These are phyloP conservation scores for Noturus placidus DNA, from an alignment of 2,113 vertebrate genomes.

Conservation along the genomic window DNA sequence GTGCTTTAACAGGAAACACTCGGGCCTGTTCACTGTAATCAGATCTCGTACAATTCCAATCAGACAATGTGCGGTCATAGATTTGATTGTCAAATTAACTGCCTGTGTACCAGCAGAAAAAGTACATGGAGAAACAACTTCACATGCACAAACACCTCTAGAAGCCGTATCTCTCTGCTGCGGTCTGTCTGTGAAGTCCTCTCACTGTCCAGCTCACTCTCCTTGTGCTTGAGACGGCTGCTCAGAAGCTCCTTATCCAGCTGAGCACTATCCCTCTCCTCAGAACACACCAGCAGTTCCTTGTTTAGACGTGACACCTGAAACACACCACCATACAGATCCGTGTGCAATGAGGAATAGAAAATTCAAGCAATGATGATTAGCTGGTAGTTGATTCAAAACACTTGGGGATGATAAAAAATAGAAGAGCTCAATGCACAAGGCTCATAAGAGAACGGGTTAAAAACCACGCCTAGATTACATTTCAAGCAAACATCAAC, in stretches of 20 bases:
- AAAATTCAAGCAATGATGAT: not conserved
- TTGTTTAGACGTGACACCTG: constrained; percentile 84
- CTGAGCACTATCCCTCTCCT: constrained; percentile 76
- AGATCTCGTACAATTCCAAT: not conserved
- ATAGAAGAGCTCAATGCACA: not conserved
- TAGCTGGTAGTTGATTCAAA: not conserved
- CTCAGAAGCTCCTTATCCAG: constrained; percentile 85
- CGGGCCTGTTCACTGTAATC: not conserved
- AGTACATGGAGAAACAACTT: not conserved
- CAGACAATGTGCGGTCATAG: not conserved
- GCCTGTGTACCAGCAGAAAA: not conserved
- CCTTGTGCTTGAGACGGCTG: constrained; percentile 81
- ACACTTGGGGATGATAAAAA: not conserved
- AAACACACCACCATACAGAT: not conserved
- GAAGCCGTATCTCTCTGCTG: constrained; percentile 74
- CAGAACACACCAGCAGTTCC: constrained; percentile 79
- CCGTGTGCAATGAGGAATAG: not conserved
- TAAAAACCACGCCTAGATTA: too few relatives aligned
- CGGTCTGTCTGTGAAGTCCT: constrained; percentile 81
- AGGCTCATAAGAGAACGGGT: not conserved
- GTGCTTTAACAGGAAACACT: constrained; percentile 7
- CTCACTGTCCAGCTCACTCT: constrained; percentile 81
- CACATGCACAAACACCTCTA: constrained; percentile 78
- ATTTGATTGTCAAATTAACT: constrained; percentile 3
- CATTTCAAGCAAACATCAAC: too few relatives aligned